Evolutionary conservation across 2,113 vertebrate genomes (phyloP).

Genomic region (Solenodon paradoxus): DNA sequence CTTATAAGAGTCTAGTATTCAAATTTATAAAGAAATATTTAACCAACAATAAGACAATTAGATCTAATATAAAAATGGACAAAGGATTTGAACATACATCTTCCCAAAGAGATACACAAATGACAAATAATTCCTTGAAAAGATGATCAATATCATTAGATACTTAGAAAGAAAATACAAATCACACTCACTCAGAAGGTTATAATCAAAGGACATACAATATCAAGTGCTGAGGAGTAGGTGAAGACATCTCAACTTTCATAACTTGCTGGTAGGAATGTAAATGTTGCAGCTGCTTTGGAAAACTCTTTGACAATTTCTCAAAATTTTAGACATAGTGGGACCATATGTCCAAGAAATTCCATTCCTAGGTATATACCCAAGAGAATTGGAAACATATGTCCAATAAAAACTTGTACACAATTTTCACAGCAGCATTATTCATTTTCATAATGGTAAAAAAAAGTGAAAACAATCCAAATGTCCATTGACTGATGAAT

Average conservation of each 20-base stretch:
- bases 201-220: not conserved
- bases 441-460: not conserved
- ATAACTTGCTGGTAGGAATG: not conserved
- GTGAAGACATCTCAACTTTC: not conserved
- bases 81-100: not conserved
- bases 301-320: not conserved
- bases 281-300: not conserved
- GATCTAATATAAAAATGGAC: not conserved
- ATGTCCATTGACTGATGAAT: not conserved
- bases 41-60: too few relatives aligned
- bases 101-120: not conserved
- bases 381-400: not conserved
- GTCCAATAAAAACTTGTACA: not conserved
- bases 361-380: not conserved
- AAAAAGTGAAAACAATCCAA: not conserved
- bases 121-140: not conserved
- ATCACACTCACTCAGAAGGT: not conserved
- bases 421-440: not conserved
- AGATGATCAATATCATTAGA: not conserved
- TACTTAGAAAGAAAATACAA: not conserved
- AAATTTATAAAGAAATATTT: not conserved
- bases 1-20: not conserved
- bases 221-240: not conserved
- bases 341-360: not conserved
- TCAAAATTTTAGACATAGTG: not conserved